Conservation (phyloP, 2,113 vertebrate genomes). For the Tylochromis polylepis region DNA sequence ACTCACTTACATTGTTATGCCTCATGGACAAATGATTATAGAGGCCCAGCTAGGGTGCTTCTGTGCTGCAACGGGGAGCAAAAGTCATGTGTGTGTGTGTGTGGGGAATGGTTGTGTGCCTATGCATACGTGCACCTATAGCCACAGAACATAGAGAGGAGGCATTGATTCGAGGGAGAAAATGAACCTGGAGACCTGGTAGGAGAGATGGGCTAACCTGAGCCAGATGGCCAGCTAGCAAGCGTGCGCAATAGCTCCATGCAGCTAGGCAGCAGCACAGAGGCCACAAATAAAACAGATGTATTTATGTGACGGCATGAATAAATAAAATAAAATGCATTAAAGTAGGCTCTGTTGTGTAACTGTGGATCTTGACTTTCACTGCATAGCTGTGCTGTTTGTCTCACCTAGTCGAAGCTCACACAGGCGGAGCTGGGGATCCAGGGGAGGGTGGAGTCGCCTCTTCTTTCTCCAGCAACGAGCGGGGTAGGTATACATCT, state of each 20-base stretch:
- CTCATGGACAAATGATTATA: constrained; percentile 72
- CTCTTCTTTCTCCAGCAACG: constrained; percentile 99
- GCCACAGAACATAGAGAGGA: constrained; percentile 55
- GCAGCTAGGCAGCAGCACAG: not conserved
- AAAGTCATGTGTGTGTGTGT: constrained; percentile 22
- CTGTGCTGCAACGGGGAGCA: constrained; percentile 30
- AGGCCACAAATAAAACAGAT: not conserved
- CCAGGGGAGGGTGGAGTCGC: constrained; percentile 90
- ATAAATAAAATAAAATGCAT: not conserved
- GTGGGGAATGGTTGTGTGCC: not conserved
- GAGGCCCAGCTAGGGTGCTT: constrained; percentile 70
- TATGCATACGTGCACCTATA: constrained; percentile 19
- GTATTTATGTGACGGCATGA: not conserved
- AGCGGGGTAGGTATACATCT: constrained; percentile 96
- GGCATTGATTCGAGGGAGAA: constrained; percentile 62
- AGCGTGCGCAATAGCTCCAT: constrained; percentile 3
- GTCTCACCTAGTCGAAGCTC: constrained; percentile 75
- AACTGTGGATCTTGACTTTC: not conserved
- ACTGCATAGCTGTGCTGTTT: not conserved
- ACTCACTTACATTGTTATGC: constrained; percentile 63
- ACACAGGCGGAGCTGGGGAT: constrained; percentile 91
- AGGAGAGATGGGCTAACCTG: constrained; percentile 57
- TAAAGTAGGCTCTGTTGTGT: not conserved
- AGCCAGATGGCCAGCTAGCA: constrained; percentile 67
- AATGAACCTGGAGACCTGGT: constrained; percentile 66